Conservation (phyloP, 2,888 invertebrate species). For the Epirrhoe alternata region DNA sequence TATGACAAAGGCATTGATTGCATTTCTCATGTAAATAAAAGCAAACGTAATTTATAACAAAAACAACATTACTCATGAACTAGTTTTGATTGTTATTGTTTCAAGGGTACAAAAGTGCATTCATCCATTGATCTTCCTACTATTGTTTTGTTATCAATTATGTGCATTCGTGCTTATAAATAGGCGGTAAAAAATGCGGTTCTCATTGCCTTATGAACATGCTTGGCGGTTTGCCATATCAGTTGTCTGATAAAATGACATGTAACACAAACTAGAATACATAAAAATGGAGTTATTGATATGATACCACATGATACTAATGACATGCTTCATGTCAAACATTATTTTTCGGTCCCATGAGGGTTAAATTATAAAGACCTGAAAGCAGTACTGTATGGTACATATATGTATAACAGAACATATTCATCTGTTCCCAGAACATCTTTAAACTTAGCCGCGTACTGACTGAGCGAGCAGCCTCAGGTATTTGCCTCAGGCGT, state of each 20-base stretch:
- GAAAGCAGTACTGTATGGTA: too few species aligned
- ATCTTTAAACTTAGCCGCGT: too few species aligned
- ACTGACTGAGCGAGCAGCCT: too few species aligned
- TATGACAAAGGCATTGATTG: neutral
- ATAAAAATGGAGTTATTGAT: neutral
- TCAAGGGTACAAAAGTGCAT: slow-evolving; percentile 48
- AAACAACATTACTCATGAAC: slow-evolving; percentile 20
- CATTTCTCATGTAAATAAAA: neutral
- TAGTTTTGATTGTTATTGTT: slow-evolving; percentile 18
- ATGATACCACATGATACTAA: too few species aligned
- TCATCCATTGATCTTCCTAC: slow-evolving; percentile 43
- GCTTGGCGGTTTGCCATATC: slow-evolving; percentile 34
- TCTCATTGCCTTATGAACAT: slow-evolving; percentile 36
- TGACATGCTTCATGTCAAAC: too few species aligned
- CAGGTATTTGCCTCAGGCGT: too few species aligned
- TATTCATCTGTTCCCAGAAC: too few species aligned
- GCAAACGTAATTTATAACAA: slow-evolving; percentile 3
- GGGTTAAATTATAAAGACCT: too few species aligned
- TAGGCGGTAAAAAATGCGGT: slow-evolving; percentile 26
- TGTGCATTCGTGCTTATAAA: slow-evolving; percentile 24
- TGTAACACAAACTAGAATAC: slow-evolving; percentile 2
- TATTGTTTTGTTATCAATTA: slow-evolving; percentile 41
- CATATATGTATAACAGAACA: too few species aligned
- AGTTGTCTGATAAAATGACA: slow-evolving; percentile 16
- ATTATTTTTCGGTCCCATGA: too few species aligned